Percentiles rank a stretch among this genome's conserved stretches.
These are phyloP conservation scores for Oscheius sp. DNA, from an alignment of 1,140 invertebrate species.

Conservation along the genomic window DNA sequence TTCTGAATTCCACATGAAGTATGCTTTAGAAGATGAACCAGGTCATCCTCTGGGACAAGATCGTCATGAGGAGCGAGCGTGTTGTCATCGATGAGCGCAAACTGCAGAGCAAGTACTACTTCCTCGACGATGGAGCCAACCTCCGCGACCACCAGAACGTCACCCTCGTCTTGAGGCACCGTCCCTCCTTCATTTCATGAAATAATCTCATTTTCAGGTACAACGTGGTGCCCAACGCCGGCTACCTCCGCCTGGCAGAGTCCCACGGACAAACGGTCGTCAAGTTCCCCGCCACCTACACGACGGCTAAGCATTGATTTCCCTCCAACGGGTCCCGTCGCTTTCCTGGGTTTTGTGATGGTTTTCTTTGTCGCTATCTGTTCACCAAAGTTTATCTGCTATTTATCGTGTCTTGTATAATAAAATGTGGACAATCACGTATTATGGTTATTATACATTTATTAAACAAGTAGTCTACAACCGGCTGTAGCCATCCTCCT, in stretches of 20 bases:
- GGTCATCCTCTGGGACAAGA: constrained; percentile 98
- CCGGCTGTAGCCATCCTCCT: no score
- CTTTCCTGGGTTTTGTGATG: neutral
- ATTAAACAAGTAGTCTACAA: no score
- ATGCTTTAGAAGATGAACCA: constrained; percentile 66
- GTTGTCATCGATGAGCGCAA: constrained; percentile 85
- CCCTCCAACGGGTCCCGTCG: no score
- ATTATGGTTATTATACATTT: no score
- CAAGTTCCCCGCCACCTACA: constrained; percentile 49
- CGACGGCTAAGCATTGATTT: constrained; percentile 7
- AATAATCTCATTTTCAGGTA: constrained; percentile 70
- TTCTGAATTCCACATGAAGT: neutral
- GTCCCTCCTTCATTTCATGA: neutral
- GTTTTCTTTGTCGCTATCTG: neutral
- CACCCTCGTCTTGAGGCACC: constrained; percentile 40
- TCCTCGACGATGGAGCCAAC: constrained; percentile 98
- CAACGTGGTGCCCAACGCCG: constrained; percentile 98
- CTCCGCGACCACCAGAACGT: constrained; percentile 64
- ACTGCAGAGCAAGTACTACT: constrained; percentile 97
- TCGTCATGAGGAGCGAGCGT: constrained; percentile 88
- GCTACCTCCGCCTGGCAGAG: constrained; percentile 62
- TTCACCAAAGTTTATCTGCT: no score
- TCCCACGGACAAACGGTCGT: constrained; percentile 42
- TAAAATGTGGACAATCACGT: no score
- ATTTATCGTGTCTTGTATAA: no score